A percentile compares a stretch with the other conserved stretches of the same genome.
Conservation (phyloP, 2,797 vertebrate genomes). For the Danio albolineatus region DNA sequence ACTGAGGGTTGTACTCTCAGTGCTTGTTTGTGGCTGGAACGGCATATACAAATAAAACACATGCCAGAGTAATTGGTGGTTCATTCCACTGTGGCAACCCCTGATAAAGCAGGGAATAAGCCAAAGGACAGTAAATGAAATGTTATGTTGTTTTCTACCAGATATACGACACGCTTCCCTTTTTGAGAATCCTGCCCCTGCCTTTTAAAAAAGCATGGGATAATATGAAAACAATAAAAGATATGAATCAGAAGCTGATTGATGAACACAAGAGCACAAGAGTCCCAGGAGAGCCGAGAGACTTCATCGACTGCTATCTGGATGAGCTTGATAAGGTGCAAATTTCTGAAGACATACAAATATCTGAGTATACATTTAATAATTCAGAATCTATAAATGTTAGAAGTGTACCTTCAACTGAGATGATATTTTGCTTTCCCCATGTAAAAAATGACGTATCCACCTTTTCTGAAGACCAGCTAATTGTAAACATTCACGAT, state of each 20-base stretch:
- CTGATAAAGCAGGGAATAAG: no score
- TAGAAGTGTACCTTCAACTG: no score
- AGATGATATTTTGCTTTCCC: background rate
- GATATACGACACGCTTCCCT: conserved; percentile 73
- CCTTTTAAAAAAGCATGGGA: conserved; percentile 70
- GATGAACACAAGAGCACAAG: conserved; percentile 64
- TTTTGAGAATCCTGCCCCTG: conserved; percentile 59
- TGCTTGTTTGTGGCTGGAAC: no score
- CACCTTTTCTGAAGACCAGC: conserved; percentile 68
- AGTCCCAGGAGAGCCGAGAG: conserved; percentile 65
- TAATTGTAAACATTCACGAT: conserved; percentile 59
- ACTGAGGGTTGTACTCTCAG: no score
- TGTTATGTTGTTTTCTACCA: conserved; percentile 46
- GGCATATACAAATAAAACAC: no score
- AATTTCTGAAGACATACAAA: no score
- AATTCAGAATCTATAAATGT: no score
- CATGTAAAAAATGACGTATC: conserved; percentile 58
- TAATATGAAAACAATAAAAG: conserved; percentile 29
- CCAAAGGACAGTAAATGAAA: no score
- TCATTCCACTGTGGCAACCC: no score
- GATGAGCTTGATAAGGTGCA: conserved; percentile 68
- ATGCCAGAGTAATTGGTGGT: no score
- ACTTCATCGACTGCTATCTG: conserved; percentile 74
- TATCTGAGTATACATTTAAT: no score
- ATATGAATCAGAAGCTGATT: conserved; percentile 43